A percentile compares a stretch with the other conserved stretches of the same genome.
phyloP scores from a whole-genome alignment of 2,888 invertebrate species.

The Poecilobothrus nobilitatus region DNA sequence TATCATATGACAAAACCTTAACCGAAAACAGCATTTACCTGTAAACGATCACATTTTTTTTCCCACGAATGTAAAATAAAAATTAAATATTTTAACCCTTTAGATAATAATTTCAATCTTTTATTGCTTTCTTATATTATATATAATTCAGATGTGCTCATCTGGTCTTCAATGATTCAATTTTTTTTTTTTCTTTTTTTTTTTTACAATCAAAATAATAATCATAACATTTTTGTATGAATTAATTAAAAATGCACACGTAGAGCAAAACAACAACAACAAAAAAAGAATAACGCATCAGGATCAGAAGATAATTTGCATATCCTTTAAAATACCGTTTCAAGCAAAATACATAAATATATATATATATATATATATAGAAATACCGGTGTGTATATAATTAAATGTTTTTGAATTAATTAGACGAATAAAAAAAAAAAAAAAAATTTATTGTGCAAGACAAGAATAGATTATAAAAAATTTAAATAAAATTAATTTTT shows the following conservation, averaged over 20 bases:
- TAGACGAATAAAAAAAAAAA: not conserved
- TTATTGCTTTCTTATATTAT: too few relatives aligned
- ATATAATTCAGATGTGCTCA: not conserved
- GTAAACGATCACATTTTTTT: not conserved
- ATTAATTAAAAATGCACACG: not conserved
- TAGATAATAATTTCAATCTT: not conserved
- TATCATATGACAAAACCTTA: not conserved
- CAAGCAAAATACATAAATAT: too few relatives aligned
- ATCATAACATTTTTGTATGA: not conserved
- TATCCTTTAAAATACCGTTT: not conserved
- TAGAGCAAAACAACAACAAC: not conserved
- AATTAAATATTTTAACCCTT: not conserved
- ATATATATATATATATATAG: not conserved
- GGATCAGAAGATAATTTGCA: not conserved
- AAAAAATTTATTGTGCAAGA: too few relatives aligned
- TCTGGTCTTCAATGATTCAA: not conserved
- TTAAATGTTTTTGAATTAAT: slow-evolving; percentile 1
- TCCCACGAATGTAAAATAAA: not conserved
- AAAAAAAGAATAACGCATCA: not conserved
- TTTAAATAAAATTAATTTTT: too few relatives aligned
- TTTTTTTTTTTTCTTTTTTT: too few relatives aligned
- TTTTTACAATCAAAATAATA: not conserved
- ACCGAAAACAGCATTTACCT: not conserved
- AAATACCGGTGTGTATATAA: not conserved
- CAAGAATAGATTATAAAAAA: too few relatives aligned